Evolutionary conservation across 2,888 invertebrate genomes (phyloP), one percentile per base, ranked within the genome.

Genomic region (Hirtodrosophila alboralis): DNA sequence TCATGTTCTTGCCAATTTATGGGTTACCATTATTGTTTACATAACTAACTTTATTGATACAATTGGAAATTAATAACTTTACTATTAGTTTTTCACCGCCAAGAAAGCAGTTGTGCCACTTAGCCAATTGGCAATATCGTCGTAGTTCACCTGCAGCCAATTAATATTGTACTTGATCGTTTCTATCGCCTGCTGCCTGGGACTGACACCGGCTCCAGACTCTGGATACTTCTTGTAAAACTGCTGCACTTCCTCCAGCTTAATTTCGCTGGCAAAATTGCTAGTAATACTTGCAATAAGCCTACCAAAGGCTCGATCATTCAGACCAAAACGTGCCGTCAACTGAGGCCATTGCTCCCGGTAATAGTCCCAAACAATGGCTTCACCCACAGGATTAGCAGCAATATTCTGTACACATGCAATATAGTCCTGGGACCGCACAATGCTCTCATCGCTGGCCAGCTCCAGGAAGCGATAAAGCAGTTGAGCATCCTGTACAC

Each of bases 341-440:
- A 97, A 90, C 16, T 93, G 89, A 1, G 92, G 91, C 96, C 97
- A 97, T 68, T 96, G 93, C 16, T 93, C 91, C 9, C 96, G 93
- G 4, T 96, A 93, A 91, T 95, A 95, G 78, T 95, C 93, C 97
- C 97, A 98, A 0, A 96, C 94, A 0, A 96, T 88, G 0, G 92
- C 89, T 0, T 93, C 92, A 9, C 96, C 97, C 0, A 93, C 91
- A 0, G 95, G 94, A 90, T 97, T 97, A 0, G 75, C 80, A 0
- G 95, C 92, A 38, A 97, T 93, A 45, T 92, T 91, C 0, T 89
- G 88, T 0, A 98, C 81, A 26, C 95, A 94, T 0, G 91, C 92
- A 72, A 96, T 93, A 87, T 95, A 96, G 89, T 97, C 97, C 90
- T 97, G 97, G 8, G 94, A 92, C 12, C 96, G 93, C 0, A 98